A percentile compares a stretch with the other conserved stretches of the same genome.
Evolutionary conservation across 2,888 invertebrate species (phyloP).

Genomic region (Amaurobius ferox): DNA sequence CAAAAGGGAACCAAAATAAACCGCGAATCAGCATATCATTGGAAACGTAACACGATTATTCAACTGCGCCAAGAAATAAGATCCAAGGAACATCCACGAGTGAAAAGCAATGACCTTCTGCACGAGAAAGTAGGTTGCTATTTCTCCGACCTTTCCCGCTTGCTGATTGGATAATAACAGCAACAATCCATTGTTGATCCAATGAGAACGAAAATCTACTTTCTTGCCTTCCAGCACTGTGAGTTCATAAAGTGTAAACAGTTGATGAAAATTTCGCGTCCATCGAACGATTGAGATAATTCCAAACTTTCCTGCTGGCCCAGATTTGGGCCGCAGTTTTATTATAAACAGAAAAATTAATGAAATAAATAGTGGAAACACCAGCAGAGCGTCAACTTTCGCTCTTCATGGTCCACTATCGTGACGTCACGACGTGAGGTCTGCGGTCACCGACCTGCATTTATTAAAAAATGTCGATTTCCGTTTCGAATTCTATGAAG

Average conservation of each 20-base stretch:
- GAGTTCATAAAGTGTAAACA: conserved; percentile 12
- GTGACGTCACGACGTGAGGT: neutral
- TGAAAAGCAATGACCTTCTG: conserved; percentile 11
- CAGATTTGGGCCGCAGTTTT: neutral
- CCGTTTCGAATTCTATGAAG: neutral
- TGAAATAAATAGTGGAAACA: neutral
- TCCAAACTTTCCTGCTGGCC: neutral
- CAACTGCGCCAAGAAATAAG: conserved; percentile 1
- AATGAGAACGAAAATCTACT: conserved; percentile 8
- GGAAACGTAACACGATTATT: neutral
- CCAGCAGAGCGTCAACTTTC: conserved; percentile 1
- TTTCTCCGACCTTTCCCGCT: conserved; percentile 3
- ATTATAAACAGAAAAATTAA: neutral
- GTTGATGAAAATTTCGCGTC: neutral
- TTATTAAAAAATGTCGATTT: neutral
- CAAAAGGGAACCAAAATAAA: conserved; percentile 12
- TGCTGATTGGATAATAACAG: conserved; percentile 1
- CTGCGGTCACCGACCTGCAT: neutral
- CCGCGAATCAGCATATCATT: neutral
- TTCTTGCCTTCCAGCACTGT: neutral
- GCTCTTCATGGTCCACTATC: neutral
- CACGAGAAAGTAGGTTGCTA: conserved; percentile 2
- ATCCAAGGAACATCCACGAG: neutral
- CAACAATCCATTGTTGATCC: conserved; percentile 18
- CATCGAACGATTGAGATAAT: neutral